Percentiles rank a stretch among this genome's conserved stretches.
Evolutionary conservation across 2,888 invertebrate genomes (phyloP).

Genomic region (Drosophila lutescens): DNA sequence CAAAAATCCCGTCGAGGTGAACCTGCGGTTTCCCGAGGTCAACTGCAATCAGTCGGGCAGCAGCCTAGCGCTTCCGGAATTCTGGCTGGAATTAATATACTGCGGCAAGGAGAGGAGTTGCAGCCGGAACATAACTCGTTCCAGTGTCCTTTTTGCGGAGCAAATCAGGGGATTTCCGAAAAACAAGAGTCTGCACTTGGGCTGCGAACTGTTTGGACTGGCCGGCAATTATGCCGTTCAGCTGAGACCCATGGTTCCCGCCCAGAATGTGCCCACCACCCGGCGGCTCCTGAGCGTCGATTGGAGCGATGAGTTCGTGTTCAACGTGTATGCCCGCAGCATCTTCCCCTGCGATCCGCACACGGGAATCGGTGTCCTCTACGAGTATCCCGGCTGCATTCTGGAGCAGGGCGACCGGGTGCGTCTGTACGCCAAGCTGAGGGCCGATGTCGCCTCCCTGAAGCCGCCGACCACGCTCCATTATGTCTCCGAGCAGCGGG

Average conservation of each 20-base stretch:
- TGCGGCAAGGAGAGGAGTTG: constrained; percentile 91
- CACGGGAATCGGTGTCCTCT: constrained; percentile 90
- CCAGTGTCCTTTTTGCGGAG: constrained; percentile 90
- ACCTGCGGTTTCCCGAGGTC: constrained; percentile 90
- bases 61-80: constrained; percentile 86
- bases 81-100: constrained; percentile 91
- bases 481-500: constrained; percentile 88
- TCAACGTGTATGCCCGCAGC: constrained; percentile 93
- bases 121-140: constrained; percentile 85
- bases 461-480: constrained; percentile 87
- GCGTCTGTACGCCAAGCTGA: constrained; percentile 90
- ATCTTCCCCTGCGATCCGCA: constrained; percentile 92
- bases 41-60: constrained; percentile 86
- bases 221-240: constrained; percentile 92
- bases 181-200: constrained; percentile 88
- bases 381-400: constrained; percentile 93
- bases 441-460: constrained; percentile 88
- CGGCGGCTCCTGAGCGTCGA: constrained; percentile 86
- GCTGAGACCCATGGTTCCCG: constrained; percentile 88
- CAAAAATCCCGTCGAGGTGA: constrained; percentile 89
- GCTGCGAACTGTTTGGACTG: constrained; percentile 92
- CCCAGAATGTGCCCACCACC: constrained; percentile 84
- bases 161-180: constrained; percentile 90
- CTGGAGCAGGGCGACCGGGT: constrained; percentile 91
- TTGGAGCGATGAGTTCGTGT: constrained; percentile 93